These are phyloP conservation scores for Seira musarum DNA, from an alignment of 2,888 invertebrate genomes.

Conservation along the genomic window DNA sequence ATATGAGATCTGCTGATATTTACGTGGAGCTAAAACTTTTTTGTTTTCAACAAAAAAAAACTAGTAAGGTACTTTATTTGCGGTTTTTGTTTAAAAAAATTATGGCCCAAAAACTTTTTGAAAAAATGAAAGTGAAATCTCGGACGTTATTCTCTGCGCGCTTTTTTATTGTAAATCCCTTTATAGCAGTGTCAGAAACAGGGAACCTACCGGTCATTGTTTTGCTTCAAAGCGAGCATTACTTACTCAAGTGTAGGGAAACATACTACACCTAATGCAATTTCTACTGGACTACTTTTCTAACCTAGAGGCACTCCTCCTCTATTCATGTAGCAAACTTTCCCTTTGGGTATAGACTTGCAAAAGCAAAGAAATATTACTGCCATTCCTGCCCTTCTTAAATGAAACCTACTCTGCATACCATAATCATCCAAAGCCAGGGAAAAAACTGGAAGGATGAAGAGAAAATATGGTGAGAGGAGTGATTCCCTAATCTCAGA, in stretches of 20 bases:
- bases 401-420: too few species aligned
- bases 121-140: not conserved
- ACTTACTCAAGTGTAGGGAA: conserved; percentile 18
- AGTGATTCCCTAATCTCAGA: conserved; percentile 46
- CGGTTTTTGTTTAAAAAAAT: not conserved
- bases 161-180: conserved; percentile 39
- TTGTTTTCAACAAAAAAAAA: not conserved
- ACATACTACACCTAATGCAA: not conserved
- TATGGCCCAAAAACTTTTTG: conserved; percentile 4
- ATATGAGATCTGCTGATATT: not conserved
- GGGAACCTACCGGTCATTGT: conserved; percentile 28
- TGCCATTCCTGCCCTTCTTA: too few species aligned
- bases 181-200: conserved; percentile 51
- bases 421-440: too few species aligned
- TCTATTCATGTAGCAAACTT: conserved; percentile 10
- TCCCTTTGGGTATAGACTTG: conserved; percentile 18
- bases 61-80: not conserved
- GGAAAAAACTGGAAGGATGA: too few species aligned
- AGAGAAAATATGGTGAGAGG: not conserved
- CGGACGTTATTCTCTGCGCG: conserved; percentile 16
- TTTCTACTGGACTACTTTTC: not conserved
- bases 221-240: conserved; percentile 15
- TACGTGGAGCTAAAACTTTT: too few species aligned
- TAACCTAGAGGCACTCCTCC: not conserved
- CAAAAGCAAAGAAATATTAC: not conserved